phyloP scores from a whole-genome alignment of 2,888 invertebrate genomes.

The Cataglyphis cursor region DNA sequence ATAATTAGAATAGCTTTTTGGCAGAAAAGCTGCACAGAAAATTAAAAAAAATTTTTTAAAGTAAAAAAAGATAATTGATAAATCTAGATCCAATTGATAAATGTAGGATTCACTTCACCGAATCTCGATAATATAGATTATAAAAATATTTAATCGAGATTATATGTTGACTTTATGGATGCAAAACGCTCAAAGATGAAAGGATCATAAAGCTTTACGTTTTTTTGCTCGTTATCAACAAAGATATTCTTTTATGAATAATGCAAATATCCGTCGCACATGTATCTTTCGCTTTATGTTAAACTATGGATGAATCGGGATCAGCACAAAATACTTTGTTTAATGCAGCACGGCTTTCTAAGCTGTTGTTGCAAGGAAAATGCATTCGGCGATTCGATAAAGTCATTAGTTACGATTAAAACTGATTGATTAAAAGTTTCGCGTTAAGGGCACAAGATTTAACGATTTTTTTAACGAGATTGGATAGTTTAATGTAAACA shows the following conservation, averaged over 20 bases:
- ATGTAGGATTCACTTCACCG: background rate
- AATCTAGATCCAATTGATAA: background rate
- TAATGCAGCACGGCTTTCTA: conserved; percentile 20
- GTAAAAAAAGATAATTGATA: background rate
- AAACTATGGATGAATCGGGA: conserved; percentile 21
- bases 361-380: background rate
- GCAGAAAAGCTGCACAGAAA: background rate
- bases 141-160: conserved; percentile 16
- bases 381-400: background rate
- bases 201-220: conserved; percentile 31
- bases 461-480: background rate
- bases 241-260: conserved; percentile 39
- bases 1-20: background rate
- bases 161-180: conserved; percentile 8
- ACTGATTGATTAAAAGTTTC: background rate
- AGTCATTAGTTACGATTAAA: background rate
- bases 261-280: conserved; percentile 16
- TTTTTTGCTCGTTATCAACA: conserved; percentile 35
- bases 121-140: background rate
- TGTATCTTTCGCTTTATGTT: conserved; percentile 23
- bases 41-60: background rate
- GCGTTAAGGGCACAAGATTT: background rate
- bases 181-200: conserved; percentile 29
- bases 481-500: background rate
- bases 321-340: conserved; percentile 15